phyloP scores from a whole-genome alignment of 2,113 vertebrate species.

The Herpailurus yagouaroundi region DNA sequence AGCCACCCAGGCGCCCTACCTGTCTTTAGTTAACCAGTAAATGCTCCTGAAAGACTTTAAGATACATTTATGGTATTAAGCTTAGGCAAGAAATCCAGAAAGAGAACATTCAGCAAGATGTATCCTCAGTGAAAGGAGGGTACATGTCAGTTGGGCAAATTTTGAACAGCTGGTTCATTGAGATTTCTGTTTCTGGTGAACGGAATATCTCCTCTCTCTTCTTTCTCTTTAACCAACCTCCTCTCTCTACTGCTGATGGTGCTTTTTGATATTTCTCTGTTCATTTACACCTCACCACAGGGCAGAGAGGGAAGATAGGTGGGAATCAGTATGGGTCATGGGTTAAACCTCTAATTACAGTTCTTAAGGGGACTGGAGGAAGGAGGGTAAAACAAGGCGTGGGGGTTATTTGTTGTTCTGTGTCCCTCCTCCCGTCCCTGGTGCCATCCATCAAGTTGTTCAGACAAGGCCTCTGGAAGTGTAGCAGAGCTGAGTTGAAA shows the following conservation, averaged over 20 bases:
- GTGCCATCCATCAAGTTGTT: background rate
- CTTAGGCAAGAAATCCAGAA: background rate
- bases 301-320: background rate
- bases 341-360: background rate
- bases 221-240: background rate
- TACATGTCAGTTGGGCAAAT: background rate
- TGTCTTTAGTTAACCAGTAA: background rate
- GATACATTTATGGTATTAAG: background rate
- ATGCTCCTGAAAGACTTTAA: background rate
- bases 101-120: background rate
- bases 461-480: background rate
- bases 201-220: background rate
- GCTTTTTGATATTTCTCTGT: conserved; percentile 12
- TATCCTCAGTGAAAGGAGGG: background rate
- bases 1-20: background rate
- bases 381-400: background rate
- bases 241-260: background rate
- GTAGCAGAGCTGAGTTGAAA: background rate
- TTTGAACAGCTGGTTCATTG: background rate
- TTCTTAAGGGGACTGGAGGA: background rate
- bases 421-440: too few relatives aligned
- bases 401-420: background rate
- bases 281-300: background rate
- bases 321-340: background rate
- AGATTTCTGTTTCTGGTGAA: background rate